These are phyloP conservation scores for Pristionchus japonicus DNA, from an alignment of 2,888 invertebrate genomes.

Conservation along the genomic window DNA sequence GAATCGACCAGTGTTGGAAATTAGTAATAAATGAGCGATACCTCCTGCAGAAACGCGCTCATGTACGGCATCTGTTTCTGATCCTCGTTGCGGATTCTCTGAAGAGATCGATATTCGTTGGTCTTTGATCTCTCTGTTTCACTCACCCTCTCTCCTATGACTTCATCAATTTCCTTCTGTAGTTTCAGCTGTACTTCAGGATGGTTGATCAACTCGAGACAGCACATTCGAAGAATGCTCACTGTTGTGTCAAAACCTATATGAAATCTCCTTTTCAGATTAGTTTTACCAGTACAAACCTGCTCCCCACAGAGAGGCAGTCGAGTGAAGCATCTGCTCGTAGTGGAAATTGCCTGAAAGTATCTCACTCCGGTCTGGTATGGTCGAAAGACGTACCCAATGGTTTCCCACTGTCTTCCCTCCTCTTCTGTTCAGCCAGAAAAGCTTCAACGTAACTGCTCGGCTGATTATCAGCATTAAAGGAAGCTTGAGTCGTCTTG, in stretches of 20 bases:
- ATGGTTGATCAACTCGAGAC: slow-evolving; percentile 25
- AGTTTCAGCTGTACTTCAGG: not conserved
- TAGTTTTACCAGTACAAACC: not conserved
- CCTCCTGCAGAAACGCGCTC: slow-evolving; percentile 15
- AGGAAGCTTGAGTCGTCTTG: not conserved
- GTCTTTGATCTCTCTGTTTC: not conserved
- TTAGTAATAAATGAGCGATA: not conserved
- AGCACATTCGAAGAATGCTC: slow-evolving; percentile 1
- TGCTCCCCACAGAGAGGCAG: not conserved
- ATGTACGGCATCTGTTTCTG: slow-evolving; percentile 11
- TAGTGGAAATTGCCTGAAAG: not conserved
- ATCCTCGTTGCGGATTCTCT: slow-evolving; percentile 30
- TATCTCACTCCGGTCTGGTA: too few relatives aligned
- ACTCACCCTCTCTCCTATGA: not conserved
- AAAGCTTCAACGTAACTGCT: not conserved
- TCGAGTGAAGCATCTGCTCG: not conserved
- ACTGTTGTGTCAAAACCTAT: not conserved
- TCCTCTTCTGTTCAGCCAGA: not conserved
- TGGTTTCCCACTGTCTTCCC: not conserved
- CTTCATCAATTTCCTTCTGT: not conserved
- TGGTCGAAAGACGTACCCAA: not conserved
- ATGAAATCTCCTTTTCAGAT: not conserved
- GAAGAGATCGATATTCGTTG: not conserved
- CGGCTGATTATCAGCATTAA: not conserved
- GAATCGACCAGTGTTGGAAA: not conserved